Evolutionary conservation across 92 coral and sea anemone species (phyloP), one percentile per base, ranked within the genome.

Genomic region (Ricordea florida): DNA sequence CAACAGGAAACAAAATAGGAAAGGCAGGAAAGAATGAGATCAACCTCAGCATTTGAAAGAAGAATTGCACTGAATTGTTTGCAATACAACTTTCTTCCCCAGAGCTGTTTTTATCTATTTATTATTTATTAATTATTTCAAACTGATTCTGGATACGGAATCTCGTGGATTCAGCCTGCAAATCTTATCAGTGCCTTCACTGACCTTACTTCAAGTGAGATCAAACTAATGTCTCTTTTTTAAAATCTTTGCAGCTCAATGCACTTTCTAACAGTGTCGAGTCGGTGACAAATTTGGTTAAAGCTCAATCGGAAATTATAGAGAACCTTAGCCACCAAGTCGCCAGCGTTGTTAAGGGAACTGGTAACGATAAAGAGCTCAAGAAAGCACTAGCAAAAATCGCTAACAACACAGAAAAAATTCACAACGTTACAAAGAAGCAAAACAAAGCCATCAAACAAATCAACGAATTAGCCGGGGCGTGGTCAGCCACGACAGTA

Each of bases 281-380:
- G 22, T 75, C 92, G 8, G 70, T 89, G 9, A 90, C 88, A 46
- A 83, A 69, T 49, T 58, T 90, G 60, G 82, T 87, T 21, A 83
- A 78, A 57, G 67, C 90, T 24, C 96, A 90, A 47, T 82, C 90
- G 6, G 87, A 82, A 62, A 24, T 83, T 30, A 79, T 87, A 28
- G 80, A 85, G 46, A 86, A 83, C 41, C 80, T 90, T 17, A 82
- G 87, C 57, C 48, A 63, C 1, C 83, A 90, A 45, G 59, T 90
- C 4, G 36, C 72, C 14, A 45, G 57, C 20, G 50, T 71, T 25
- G 62, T 79, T 20, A 41, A 69, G 31, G 73, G 60, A 25, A 37
- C 44, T 44, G 56, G 45, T 24, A 33, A 58, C 18, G 34, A 58
- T 17, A n/a, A 58, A 33, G 17, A 73, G n/a, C 34, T 61, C 59